phyloP scores from a whole-genome alignment of 2,888 invertebrate species.

The Drosophila siamana region DNA sequence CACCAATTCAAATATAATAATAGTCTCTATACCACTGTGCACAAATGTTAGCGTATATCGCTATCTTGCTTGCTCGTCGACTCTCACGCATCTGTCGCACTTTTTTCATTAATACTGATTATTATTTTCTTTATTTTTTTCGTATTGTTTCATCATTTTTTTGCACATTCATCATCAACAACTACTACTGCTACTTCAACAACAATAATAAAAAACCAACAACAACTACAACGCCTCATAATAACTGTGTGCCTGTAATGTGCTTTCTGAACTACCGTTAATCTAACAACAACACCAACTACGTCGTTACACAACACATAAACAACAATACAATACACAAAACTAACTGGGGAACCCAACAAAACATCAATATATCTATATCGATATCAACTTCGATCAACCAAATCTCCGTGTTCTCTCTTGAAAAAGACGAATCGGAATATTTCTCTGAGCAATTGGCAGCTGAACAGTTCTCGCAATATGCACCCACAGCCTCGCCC shows the following conservation, averaged over 20 bases:
- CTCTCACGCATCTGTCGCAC: slow-evolving; percentile 37
- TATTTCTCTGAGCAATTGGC: slow-evolving; percentile 86
- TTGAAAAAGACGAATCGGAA: slow-evolving; percentile 84
- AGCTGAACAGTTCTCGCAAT: slow-evolving; percentile 86
- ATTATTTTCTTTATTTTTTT: slow-evolving; percentile 52
- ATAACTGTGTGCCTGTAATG: slow-evolving; percentile 38
- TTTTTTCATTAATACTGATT: slow-evolving; percentile 66
- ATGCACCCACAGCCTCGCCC: slow-evolving; percentile 82
- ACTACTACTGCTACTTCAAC: slow-evolving; percentile 50
- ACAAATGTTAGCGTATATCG: slow-evolving; percentile 1
- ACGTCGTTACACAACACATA: slow-evolving; percentile 30
- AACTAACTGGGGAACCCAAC: slow-evolving; percentile 49
- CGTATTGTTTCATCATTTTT: slow-evolving; percentile 62
- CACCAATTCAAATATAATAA: not conserved
- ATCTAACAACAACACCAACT: slow-evolving; percentile 56
- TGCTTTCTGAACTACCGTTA: slow-evolving; percentile 77
- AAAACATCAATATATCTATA: slow-evolving; percentile 26
- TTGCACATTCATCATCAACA: slow-evolving; percentile 51
- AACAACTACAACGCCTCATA: slow-evolving; percentile 37
- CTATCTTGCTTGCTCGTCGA: not conserved
- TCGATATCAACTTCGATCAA: slow-evolving; percentile 33
- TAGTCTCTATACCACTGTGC: slow-evolving; percentile 42
- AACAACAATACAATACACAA: slow-evolving; percentile 29
- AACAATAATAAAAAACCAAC: slow-evolving; percentile 8
- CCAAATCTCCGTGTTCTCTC: no score